These are phyloP conservation scores for Drosophila sp. DNA, from an alignment of 1,140 invertebrate genomes.

Conservation along the genomic window DNA sequence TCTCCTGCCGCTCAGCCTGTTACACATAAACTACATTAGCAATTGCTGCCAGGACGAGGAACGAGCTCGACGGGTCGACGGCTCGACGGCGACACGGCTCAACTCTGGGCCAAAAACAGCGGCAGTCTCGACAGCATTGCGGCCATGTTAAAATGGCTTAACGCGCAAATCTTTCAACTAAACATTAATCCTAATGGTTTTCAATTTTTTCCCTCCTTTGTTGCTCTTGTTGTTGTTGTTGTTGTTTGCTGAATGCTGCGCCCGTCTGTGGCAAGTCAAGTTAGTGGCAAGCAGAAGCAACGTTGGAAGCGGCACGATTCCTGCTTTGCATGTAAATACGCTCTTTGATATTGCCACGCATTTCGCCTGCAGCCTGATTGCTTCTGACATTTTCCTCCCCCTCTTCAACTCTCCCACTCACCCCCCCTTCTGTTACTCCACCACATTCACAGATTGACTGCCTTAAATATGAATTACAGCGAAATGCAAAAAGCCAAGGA, in stretches of 20 bases:
- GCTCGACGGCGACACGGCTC: too few species aligned
- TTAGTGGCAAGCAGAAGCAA: slow-evolving; percentile 33
- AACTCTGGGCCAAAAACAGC: slow-evolving; percentile 40
- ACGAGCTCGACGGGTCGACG: not conserved
- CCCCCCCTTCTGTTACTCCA: not conserved
- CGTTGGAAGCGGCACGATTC: slow-evolving; percentile 13
- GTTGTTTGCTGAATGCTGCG: slow-evolving; percentile 13
- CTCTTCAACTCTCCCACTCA: too few species aligned
- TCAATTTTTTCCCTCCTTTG: slow-evolving; percentile 64
- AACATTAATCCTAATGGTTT: slow-evolving; percentile 83
- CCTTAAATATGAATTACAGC: slow-evolving; percentile 50
- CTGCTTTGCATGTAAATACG: slow-evolving; percentile 82
- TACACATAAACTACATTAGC: slow-evolving; percentile 82
- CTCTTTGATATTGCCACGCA: slow-evolving; percentile 78
- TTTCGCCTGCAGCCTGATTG: slow-evolving; percentile 78
- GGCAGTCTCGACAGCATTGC: slow-evolving; percentile 42
- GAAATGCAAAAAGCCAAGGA: slow-evolving; percentile 34
- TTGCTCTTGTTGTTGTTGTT: slow-evolving; percentile 18
- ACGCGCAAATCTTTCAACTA: slow-evolving; percentile 83
- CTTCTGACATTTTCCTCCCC: slow-evolving; percentile 58
- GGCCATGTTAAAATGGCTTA: slow-evolving; percentile 81
- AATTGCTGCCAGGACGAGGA: slow-evolving; percentile 51
- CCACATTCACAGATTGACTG: slow-evolving; percentile 32
- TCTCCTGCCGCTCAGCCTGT: slow-evolving; percentile 21
- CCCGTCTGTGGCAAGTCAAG: slow-evolving; percentile 75